Evolutionary conservation across 2,113 vertebrate species (phyloP).

Genomic region (Ariopsis seemanni): DNA sequence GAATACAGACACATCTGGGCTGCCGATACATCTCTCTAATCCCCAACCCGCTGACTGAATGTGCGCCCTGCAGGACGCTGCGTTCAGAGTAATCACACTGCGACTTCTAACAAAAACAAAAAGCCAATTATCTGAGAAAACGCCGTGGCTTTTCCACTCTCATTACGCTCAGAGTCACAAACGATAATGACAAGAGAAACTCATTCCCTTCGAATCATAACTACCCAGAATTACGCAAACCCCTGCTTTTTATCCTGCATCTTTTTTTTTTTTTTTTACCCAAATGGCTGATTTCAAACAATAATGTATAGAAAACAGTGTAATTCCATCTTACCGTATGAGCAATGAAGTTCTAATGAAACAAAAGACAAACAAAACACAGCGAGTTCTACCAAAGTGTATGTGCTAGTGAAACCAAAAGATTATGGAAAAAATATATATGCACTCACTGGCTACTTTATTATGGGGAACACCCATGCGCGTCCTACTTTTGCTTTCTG

Average conservation of each 20-base stretch:
- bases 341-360: not conserved
- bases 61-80: slow-evolving; percentile 33
- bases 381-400: not conserved
- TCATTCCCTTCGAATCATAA: not conserved
- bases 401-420: too few relatives aligned
- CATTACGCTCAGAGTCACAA: slow-evolving; percentile 8
- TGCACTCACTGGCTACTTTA: too few relatives aligned
- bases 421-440: too few relatives aligned
- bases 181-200: not conserved
- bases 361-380: not conserved
- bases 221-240: not conserved
- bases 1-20: slow-evolving; percentile 55
- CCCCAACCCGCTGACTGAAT: slow-evolving; percentile 17
- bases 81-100: slow-evolving; percentile 30
- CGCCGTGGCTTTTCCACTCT: not conserved
- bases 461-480: too few relatives aligned
- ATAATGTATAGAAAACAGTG: not conserved
- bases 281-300: not conserved
- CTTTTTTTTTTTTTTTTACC: not conserved
- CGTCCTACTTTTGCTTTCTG: too few relatives aligned
- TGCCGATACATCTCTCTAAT: slow-evolving; percentile 33
- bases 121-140: slow-evolving; percentile 25
- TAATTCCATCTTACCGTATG: not conserved
- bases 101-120: slow-evolving; percentile 5
- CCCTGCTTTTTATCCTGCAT: not conserved